Percentiles rank a stretch among this genome's conserved stretches.
These are phyloP conservation scores for Dromaius novaehollandiae DNA, from an alignment of 2,113 vertebrate species.

Conservation along the genomic window DNA sequence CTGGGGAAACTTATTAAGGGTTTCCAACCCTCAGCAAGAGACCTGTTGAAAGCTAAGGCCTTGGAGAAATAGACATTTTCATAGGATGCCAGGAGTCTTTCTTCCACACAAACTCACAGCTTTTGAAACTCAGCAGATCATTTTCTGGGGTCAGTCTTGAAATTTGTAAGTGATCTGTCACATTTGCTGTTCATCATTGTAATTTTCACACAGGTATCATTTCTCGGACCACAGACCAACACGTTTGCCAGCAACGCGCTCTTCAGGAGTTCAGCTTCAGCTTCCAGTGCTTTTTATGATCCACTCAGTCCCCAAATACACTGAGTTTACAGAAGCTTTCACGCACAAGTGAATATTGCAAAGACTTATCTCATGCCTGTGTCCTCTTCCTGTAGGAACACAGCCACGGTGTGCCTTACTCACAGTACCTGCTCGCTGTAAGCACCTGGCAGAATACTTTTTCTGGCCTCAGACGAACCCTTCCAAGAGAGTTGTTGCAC, in stretches of 20 bases:
- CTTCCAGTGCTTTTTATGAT: background rate
- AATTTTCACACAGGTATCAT: background rate
- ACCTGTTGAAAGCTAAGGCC: background rate
- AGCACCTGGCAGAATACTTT: background rate
- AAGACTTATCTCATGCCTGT: no score
- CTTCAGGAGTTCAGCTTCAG: background rate
- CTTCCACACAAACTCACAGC: background rate
- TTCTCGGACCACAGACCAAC: accelerated
- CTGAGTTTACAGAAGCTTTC: background rate
- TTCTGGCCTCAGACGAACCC: background rate
- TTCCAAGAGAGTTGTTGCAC: background rate
- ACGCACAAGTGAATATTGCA: background rate
- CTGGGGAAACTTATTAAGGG: background rate
- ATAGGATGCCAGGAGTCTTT: background rate
- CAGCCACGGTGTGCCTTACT: no score
- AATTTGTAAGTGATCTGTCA: background rate
- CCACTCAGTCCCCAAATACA: background rate
- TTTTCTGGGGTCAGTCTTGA: background rate
- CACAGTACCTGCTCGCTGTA: background rate
- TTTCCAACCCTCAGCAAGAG: background rate
- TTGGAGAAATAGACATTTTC: background rate
- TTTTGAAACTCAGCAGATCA: background rate
- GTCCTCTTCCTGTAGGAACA: no score
- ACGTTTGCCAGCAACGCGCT: background rate
- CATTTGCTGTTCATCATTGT: background rate